Conservation (phyloP, 2,113 vertebrate species). For the Accipiter virgatus region DNA sequence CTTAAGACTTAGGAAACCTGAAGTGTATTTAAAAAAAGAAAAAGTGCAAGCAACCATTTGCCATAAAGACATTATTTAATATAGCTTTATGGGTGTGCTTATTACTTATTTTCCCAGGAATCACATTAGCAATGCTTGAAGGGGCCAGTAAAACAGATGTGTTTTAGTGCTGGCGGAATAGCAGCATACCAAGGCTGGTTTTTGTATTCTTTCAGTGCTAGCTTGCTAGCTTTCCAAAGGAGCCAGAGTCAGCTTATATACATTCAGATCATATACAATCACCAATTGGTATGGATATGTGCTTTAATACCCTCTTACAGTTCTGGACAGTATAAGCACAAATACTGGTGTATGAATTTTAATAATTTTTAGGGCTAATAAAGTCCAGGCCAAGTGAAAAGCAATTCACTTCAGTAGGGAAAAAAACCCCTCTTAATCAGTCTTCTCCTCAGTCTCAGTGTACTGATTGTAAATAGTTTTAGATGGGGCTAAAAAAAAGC, state of each 20-base stretch:
- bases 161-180: not conserved
- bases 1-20: not conserved
- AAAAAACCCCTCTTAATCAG: not conserved
- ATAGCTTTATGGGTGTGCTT: not conserved
- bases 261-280: not conserved
- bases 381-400: constrained; percentile 6
- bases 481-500: constrained; percentile 30
- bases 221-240: not conserved
- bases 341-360: not conserved
- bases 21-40: not conserved
- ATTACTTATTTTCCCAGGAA: constrained; percentile 7
- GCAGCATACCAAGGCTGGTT: not conserved
- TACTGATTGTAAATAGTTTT: constrained; percentile 24
- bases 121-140: not conserved
- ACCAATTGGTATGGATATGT: not conserved
- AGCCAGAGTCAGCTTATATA: not conserved
- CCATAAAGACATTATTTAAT: not conserved
- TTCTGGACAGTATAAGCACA: not conserved
- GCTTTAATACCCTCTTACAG: not conserved
- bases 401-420: not conserved
- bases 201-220: not conserved
- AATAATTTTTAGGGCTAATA: constrained; percentile 11
- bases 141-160: not conserved
- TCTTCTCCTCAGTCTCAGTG: not conserved
- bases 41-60: not conserved